These are phyloP conservation scores for Xanthia icteritia DNA, from an alignment of 2,888 invertebrate genomes.

Conservation along the genomic window DNA sequence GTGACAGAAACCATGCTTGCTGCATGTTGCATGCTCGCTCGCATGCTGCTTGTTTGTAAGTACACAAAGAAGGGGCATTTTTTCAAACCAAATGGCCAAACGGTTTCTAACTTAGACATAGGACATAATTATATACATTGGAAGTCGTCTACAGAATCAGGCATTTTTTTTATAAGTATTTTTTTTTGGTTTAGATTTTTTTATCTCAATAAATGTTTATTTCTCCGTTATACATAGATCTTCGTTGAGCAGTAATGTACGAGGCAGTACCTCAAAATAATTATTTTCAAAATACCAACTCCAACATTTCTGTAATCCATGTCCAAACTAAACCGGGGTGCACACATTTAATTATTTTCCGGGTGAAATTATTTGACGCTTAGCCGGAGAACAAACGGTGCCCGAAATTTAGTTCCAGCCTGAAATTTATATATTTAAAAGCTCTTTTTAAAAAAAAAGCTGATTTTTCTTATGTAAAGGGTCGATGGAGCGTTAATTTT, in stretches of 20 bases:
- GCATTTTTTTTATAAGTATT: too few species aligned
- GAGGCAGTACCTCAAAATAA: not conserved
- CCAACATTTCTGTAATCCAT: not conserved
- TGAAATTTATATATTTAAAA: conserved; percentile 53
- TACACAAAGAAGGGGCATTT: too few species aligned
- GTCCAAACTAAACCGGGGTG: conserved; percentile 36
- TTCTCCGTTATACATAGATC: not conserved
- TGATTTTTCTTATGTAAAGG: conserved; percentile 3
- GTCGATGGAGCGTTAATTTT: conserved; percentile 19
- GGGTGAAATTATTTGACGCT: conserved; percentile 59
- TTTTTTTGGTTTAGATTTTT: too few species aligned
- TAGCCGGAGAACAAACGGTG: conserved; percentile 40
- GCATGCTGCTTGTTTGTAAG: too few species aligned
- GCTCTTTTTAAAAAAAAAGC: conserved; percentile 17
- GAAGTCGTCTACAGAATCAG: too few species aligned
- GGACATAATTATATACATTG: too few species aligned
- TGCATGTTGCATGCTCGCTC: too few species aligned
- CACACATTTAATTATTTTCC: conserved; percentile 63
- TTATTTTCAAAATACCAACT: not conserved
- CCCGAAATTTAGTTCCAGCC: conserved; percentile 48
- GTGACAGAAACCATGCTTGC: too few species aligned
- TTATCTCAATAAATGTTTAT: not conserved
- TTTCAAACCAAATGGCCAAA: too few species aligned
- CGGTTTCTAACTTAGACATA: too few species aligned
- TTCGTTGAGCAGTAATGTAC: not conserved